These are phyloP conservation scores for Colletes latitarsis DNA, from an alignment of 1,140 invertebrate species.

Conservation along the genomic window DNA sequence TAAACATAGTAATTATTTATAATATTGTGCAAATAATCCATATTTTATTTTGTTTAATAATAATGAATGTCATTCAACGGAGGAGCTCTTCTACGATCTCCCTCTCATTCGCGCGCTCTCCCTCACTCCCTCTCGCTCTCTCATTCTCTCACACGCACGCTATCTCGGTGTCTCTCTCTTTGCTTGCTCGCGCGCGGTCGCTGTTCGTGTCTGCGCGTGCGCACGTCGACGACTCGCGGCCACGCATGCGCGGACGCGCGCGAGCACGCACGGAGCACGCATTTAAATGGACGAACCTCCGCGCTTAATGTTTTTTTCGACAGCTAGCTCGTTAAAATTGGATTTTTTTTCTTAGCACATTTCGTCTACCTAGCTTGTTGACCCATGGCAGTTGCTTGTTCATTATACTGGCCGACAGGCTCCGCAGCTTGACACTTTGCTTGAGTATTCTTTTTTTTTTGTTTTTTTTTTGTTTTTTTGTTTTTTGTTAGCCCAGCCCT, in stretches of 20 bases:
- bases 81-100: conserved; percentile 57
- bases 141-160: conserved; percentile 26
- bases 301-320: conserved; percentile 61
- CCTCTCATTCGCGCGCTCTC: conserved; percentile 44
- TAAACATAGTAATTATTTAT: conserved; percentile 76
- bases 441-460: conserved; percentile 57
- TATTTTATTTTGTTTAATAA: conserved; percentile 67
- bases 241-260: conserved; percentile 35
- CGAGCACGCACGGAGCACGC: conserved; percentile 47
- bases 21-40: conserved; percentile 79
- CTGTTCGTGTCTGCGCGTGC: conserved; percentile 34
- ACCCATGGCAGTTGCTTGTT: conserved; percentile 78
- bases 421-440: conserved; percentile 71
- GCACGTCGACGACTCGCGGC: conserved; percentile 5
- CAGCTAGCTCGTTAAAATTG: conserved; percentile 74
- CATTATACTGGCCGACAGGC: conserved; percentile 74
- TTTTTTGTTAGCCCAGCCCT: conserved; percentile 48
- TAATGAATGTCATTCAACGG: conserved; percentile 71
- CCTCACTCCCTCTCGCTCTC: conserved; percentile 28
- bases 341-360: conserved; percentile 70
- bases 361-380: conserved; percentile 71
- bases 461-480: conserved; percentile 50
- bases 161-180: conserved; percentile 31
- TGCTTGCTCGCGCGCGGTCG: conserved; percentile 29
- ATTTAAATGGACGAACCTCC: conserved; percentile 68